Evolutionary conservation across 2,113 vertebrate species (phyloP).

Genomic region (Phainopepla nitens): DNA sequence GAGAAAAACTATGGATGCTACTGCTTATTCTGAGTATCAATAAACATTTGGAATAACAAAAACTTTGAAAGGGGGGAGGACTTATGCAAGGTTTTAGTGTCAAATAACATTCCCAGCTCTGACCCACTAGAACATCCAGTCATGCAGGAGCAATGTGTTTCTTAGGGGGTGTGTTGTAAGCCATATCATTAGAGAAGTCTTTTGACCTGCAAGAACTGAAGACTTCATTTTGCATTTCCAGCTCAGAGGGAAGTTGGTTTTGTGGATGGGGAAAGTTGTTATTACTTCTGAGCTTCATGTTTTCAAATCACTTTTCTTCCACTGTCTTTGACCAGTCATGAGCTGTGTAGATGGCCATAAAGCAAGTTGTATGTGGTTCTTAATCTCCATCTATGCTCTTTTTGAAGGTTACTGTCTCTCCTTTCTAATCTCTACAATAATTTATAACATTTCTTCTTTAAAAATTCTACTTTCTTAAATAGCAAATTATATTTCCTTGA

Average conservation of each 20-base stretch:
- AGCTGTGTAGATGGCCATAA: not conserved
- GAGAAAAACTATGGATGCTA: not conserved
- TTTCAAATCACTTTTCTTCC: not conserved
- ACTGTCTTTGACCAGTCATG: not conserved
- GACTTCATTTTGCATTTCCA: not conserved
- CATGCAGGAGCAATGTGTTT: not conserved
- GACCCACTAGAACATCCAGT: not conserved
- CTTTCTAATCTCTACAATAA: not conserved
- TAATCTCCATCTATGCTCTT: not conserved
- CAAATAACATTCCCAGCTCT: not conserved
- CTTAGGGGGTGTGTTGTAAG: not conserved
- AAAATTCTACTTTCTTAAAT: conserved; percentile 13
- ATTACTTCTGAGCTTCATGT: not conserved
- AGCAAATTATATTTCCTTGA: conserved; percentile 15
- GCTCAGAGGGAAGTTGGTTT: not conserved
- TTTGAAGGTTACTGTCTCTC: not conserved
- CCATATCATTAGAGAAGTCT: not conserved
- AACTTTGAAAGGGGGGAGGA: accelerated
- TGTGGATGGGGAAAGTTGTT: not conserved
- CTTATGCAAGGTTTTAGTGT: not conserved
- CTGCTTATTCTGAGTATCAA: not conserved
- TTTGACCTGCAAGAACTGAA: not conserved
- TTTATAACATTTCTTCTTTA: conserved; percentile 21
- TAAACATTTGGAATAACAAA: not conserved
- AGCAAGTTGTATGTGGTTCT: not conserved